phyloP scores from a whole-genome alignment of 2,797 vertebrate genomes.

The Gephyroberyx darwinii region DNA sequence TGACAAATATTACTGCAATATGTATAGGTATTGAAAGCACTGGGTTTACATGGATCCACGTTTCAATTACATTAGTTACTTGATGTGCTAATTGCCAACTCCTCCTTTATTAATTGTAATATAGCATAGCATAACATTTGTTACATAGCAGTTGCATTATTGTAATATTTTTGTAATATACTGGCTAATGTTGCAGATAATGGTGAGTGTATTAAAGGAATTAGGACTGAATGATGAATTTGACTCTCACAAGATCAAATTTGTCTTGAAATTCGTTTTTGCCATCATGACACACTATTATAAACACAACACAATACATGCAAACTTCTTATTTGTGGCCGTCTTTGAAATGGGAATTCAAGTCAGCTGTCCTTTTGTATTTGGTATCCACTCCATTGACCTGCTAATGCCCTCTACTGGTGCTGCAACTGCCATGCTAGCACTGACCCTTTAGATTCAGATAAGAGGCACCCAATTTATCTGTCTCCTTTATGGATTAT shows the following conservation, averaged over 20 bases:
- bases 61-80: conserved; percentile 35
- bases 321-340: not conserved
- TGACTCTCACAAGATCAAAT: not conserved
- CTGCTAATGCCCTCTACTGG: conserved; percentile 54
- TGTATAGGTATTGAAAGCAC: conserved; percentile 20
- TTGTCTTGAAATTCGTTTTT: not conserved
- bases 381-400: conserved; percentile 35
- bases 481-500: not conserved
- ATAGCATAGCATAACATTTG: not conserved
- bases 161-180: no score
- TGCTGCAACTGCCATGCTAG: conserved; percentile 30
- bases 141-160: no score
- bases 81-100: conserved; percentile 7
- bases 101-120: not conserved
- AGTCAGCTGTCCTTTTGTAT: conserved; percentile 17
- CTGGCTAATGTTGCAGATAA: not conserved
- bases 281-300: not conserved
- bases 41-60: not conserved
- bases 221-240: not conserved
- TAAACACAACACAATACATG: conserved; percentile 7
- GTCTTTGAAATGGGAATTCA: conserved; percentile 10
- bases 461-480: conserved; percentile 8
- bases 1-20: conserved; percentile 3
- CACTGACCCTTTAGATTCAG: conserved; percentile 29
- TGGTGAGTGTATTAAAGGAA: not conserved